Evolutionary conservation across 2,888 invertebrate genomes (phyloP).

Genomic region (Oeneis ivallda): DNA sequence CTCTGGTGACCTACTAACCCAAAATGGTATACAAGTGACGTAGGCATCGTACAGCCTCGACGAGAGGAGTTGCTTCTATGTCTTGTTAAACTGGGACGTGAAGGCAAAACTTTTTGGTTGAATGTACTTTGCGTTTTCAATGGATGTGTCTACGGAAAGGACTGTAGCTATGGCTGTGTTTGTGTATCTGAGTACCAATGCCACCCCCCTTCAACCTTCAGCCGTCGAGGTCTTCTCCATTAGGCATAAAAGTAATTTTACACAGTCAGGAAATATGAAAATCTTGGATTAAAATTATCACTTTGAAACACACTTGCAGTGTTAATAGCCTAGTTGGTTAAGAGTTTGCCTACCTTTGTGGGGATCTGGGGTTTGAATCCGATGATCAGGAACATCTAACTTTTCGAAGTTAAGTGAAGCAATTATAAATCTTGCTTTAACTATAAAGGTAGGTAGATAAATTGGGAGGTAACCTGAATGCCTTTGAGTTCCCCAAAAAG

Average conservation of each 20-base stretch:
- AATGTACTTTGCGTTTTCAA: conserved; percentile 63
- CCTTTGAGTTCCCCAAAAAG: no score
- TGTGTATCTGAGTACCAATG: conserved; percentile 46
- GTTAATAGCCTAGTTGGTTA: neutral
- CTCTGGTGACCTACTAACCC: conserved; percentile 77
- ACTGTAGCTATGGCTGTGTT: conserved; percentile 44
- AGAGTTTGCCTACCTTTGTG: no score
- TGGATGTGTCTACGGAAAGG: conserved; percentile 62
- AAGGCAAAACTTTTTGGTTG: conserved; percentile 52
- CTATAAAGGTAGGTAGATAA: no score
- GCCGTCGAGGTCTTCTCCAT: conserved; percentile 38
- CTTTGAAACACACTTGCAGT: neutral
- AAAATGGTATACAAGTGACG: conserved; percentile 73
- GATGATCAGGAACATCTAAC: no score
- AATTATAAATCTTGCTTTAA: no score
- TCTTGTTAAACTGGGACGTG: conserved; percentile 34
- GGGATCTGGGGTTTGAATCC: no score
- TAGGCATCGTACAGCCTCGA: conserved; percentile 64
- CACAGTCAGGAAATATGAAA: conserved; percentile 25
- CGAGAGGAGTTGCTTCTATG: conserved; percentile 45
- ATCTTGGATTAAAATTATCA: conserved; percentile 21
- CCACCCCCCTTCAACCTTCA: conserved; percentile 48
- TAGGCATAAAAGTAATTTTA: conserved; percentile 28
- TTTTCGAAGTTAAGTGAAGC: no score
- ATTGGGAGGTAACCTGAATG: no score